Evolutionary conservation across 2,113 vertebrate species (phyloP).

Genomic region (Cavia aperea): DNA sequence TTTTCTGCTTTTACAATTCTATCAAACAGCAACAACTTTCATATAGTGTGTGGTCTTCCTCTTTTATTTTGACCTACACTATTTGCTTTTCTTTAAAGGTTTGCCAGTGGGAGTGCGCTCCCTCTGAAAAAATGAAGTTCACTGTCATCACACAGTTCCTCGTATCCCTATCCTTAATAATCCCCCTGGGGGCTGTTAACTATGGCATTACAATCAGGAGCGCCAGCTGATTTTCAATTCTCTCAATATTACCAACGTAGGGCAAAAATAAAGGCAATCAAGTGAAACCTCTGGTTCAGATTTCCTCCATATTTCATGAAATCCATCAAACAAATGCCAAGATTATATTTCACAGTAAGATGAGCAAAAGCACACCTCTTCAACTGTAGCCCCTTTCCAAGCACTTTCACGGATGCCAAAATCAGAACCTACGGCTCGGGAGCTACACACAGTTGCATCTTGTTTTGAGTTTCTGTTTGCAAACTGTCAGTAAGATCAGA

Average conservation of each 20-base stretch:
- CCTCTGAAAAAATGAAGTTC: neutral
- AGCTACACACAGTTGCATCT: conserved; percentile 69
- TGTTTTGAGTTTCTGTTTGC: conserved; percentile 68
- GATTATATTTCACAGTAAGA: conserved; percentile 72
- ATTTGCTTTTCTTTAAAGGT: neutral
- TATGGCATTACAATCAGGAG: neutral
- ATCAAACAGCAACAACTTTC: neutral
- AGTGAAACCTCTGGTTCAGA: conserved; percentile 65
- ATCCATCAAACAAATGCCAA: conserved; percentile 69
- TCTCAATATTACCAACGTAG: conserved; percentile 38
- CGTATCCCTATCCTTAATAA: conserved; percentile 16
- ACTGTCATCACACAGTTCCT: neutral
- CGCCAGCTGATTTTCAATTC: conserved; percentile 30
- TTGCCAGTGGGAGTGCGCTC: neutral
- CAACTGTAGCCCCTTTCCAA: conserved; percentile 71
- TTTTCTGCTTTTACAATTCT: conserved; percentile 1
- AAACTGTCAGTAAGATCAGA: conserved; percentile 71
- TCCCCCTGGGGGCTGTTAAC: neutral
- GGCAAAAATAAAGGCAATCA: conserved; percentile 66
- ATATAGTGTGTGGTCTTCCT: neutral
- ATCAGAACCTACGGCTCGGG: conserved; percentile 66
- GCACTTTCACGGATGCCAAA: conserved; percentile 70
- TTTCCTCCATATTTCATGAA: conserved; percentile 71
- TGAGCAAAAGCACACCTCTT: conserved; percentile 68
- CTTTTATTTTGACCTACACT: neutral